phyloP scores from a whole-genome alignment of 1,140 invertebrate genomes.

The Drosophila sturtevanti region DNA sequence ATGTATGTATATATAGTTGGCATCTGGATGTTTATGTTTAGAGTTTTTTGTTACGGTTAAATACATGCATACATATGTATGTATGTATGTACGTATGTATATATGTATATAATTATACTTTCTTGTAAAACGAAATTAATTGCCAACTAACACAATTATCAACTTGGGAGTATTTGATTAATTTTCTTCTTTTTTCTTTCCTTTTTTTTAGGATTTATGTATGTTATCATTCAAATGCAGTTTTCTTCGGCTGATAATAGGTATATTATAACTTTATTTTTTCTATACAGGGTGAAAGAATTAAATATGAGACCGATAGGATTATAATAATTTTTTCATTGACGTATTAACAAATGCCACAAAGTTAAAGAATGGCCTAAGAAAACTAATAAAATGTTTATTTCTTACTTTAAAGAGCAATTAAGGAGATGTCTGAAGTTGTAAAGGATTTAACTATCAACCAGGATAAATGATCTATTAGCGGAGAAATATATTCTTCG shows the following conservation, averaged over 20 bases:
- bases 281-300: background rate
- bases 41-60: conserved; percentile 20
- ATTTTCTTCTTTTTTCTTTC: conserved; percentile 10
- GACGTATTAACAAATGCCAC: too few relatives aligned
- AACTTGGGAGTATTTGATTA: conserved; percentile 13
- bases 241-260: background rate
- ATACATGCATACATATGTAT: too few relatives aligned
- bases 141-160: conserved; percentile 32
- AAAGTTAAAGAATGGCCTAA: background rate
- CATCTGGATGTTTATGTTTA: conserved; percentile 40
- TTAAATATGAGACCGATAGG: background rate
- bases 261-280: background rate
- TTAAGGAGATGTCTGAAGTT: too few relatives aligned
- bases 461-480: too few relatives aligned
- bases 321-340: too few relatives aligned
- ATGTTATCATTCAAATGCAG: conserved; percentile 7
- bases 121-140: conserved; percentile 21
- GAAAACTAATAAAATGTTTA: too few relatives aligned
- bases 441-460: too few relatives aligned
- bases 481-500: too few relatives aligned
- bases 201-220: conserved; percentile 32
- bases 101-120: conserved; percentile 44
- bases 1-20: conserved; percentile 42
- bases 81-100: background rate
- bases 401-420: too few relatives aligned